A percentile compares a stretch with the other conserved stretches of the same genome.
phyloP scores from a whole-genome alignment of 2,888 invertebrate genomes.

The Branchipolynoe longqiensis region DNA sequence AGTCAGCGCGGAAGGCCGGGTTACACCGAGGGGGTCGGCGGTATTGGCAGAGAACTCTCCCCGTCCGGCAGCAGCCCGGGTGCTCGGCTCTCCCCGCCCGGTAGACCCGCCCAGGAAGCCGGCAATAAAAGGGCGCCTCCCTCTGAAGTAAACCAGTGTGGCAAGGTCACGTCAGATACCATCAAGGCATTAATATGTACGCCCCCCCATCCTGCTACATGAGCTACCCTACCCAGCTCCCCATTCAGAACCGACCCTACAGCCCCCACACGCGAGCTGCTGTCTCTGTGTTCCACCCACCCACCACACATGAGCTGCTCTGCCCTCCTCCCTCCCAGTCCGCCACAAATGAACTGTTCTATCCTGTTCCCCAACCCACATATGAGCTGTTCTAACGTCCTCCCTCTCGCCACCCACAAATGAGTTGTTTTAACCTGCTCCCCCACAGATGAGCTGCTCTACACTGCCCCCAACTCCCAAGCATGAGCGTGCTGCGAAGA shows the following conservation, averaged over 20 bases:
- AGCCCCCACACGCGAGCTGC: not conserved
- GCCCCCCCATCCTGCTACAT: not conserved
- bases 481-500: too few relatives aligned
- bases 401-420: too few relatives aligned
- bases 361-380: too few relatives aligned
- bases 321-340: too few relatives aligned
- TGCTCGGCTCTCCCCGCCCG: not conserved
- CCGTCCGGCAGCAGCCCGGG: not conserved
- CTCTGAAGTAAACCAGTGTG: slow-evolving; percentile 21
- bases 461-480: too few relatives aligned
- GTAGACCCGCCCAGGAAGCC: too few relatives aligned
- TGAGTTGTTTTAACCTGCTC: too few relatives aligned
- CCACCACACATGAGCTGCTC: not conserved
- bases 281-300: not conserved
- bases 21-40: slow-evolving; percentile 18
- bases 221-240: not conserved
- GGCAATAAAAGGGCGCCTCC: too few relatives aligned
- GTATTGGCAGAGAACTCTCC: slow-evolving; percentile 12
- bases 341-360: too few relatives aligned
- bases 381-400: too few relatives aligned
- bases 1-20: not conserved
- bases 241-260: not conserved
- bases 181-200: slow-evolving; percentile 43
- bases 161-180: slow-evolving; percentile 24
- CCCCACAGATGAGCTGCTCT: too few relatives aligned